Conservation (phyloP, 2,113 vertebrate genomes). For the Dendropsophus ebraccatus region DNA sequence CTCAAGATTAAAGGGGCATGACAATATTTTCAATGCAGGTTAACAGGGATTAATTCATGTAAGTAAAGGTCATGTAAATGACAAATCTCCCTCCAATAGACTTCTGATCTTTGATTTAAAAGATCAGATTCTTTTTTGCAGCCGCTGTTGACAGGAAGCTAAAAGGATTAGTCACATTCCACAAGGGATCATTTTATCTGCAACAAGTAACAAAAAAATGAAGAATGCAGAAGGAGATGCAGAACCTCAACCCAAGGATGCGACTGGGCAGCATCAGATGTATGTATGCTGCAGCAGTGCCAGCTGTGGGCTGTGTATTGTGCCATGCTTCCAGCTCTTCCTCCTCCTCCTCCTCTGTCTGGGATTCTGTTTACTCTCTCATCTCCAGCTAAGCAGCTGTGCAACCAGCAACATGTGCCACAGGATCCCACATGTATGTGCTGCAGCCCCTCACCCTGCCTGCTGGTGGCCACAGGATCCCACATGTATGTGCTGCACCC, state of each 20-base stretch:
- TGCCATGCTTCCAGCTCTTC: neutral
- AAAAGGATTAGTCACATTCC: conserved; percentile 82
- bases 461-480: neutral
- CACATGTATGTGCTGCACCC: neutral
- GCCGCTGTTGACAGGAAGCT: conserved; percentile 78
- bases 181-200: conserved; percentile 75
- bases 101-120: conserved; percentile 76
- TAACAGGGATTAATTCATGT: conserved; percentile 62
- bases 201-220: conserved; percentile 73
- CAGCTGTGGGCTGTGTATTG: neutral
- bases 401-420: neutral
- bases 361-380: neutral
- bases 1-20: conserved; percentile 37
- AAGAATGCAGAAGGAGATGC: conserved; percentile 70
- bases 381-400: neutral
- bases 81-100: conserved; percentile 71
- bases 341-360: neutral
- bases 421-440: neutral
- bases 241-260: conserved; percentile 76
- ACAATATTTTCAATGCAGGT: conserved; percentile 55
- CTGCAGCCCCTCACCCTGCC: neutral
- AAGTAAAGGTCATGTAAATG: conserved; percentile 68
- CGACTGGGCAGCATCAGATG: conserved; percentile 69
- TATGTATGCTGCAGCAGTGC: conserved; percentile 58
- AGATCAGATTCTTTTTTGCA: conserved; percentile 76